Conservation (phyloP, 2,888 invertebrate species). For the Tenthredo notha region DNA sequence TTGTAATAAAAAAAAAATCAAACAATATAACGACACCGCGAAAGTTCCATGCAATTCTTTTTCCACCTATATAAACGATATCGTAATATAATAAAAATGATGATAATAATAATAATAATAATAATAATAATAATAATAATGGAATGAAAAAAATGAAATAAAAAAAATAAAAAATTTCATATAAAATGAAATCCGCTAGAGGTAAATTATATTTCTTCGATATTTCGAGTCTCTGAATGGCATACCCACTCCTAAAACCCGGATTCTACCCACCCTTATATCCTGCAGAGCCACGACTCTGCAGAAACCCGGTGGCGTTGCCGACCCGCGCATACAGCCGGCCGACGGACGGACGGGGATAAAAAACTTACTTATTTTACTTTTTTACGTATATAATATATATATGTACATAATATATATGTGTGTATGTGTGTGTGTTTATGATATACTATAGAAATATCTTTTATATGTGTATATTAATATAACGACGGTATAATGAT, state of each 20-base stretch:
- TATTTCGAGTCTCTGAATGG: slow-evolving; percentile 24
- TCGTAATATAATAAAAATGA: neutral
- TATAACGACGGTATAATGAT: slow-evolving; percentile 73
- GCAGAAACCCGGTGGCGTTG: slow-evolving; percentile 12
- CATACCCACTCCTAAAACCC: neutral
- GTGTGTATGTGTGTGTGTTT: neutral
- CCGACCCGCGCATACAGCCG: neutral
- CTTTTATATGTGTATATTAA: slow-evolving; percentile 66
- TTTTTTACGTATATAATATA: neutral
- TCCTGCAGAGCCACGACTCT: neutral
- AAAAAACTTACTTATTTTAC: slow-evolving; percentile 23
- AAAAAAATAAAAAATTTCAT: neutral
- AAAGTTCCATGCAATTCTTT: no score
- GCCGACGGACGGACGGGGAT: slow-evolving; percentile 1
- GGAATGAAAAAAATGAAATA: neutral
- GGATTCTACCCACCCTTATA: slow-evolving; percentile 19
- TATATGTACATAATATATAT: no score
- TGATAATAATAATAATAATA: neutral
- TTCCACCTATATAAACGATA: no score
- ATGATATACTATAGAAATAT: slow-evolving; percentile 5
- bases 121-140: neutral
- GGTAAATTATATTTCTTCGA: slow-evolving; percentile 13
- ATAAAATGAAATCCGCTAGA: neutral
- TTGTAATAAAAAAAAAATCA: neutral
- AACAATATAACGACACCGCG: no score